Conservation (phyloP, 2,797 vertebrate species). For the Esox masquinongy region DNA sequence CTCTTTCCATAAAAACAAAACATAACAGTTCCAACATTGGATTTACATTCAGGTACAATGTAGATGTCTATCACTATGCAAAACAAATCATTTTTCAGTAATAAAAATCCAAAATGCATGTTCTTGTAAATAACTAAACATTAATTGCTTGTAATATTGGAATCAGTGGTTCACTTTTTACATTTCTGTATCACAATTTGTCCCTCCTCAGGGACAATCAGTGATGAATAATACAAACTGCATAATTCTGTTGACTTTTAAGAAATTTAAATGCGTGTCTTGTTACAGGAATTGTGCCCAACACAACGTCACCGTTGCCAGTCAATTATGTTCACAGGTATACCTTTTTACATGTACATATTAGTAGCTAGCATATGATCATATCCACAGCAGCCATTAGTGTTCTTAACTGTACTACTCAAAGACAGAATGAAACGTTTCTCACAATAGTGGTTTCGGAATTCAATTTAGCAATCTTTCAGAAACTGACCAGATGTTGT, state of each 20-base stretch:
- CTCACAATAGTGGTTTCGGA: no score
- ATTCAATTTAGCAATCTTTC: no score
- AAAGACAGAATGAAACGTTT: no score
- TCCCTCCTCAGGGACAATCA: neutral
- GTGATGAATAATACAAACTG: neutral
- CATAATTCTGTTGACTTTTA: neutral
- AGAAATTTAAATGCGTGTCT: neutral
- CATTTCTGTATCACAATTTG: neutral
- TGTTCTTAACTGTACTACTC: no score
- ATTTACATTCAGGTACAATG: neutral
- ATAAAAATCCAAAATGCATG: neutral
- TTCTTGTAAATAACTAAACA: neutral
- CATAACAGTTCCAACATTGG: neutral
- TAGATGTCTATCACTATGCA: neutral
- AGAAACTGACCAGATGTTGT: no score
- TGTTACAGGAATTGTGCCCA: conserved; percentile 2
- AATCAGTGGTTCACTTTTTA: neutral
- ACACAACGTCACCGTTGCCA: neutral
- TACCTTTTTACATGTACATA: no score
- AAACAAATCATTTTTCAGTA: neutral
- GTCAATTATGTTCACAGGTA: neutral
- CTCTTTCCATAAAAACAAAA: neutral
- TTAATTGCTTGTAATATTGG: neutral
- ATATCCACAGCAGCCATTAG: no score
- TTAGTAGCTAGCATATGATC: no score